Evolutionary conservation across 1,140 invertebrate genomes (phyloP), one percentile per base, ranked within the genome.

Genomic region (Heliconius congener): DNA sequence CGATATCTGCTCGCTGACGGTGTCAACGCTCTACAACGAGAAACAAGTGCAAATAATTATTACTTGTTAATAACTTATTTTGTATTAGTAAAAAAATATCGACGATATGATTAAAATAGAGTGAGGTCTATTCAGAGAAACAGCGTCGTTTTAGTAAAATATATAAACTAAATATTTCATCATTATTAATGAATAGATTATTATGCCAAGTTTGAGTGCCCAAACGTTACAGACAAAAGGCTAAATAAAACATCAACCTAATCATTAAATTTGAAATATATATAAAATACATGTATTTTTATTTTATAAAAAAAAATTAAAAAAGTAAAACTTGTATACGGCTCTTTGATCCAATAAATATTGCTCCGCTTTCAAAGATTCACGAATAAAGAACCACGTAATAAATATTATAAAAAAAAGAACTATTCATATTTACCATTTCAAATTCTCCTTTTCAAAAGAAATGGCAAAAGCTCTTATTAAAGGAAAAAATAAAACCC

Each of bases 41-140:
- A 50, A 70, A 79, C 76, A 79, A 72, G 74, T 73, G 74, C 37
- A 76, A 76, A 79, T 79, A 79, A 76, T 76, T 76, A 72, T 73
- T 66, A 66, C 60, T 23, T 66, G 3, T n/a, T 66, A 66, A 66
- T 66, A n/a, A 66, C 13, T 66, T 66, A 60, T 66, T 66, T 66
- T 27, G 27, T 66, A 5, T 30, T 30, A 5, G 60, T 66, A 66
- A 11, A 66, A 13, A 66, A 66, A 11, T 13, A 30, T 30, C 0
- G 27, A 27, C 9, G 8, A 27, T 23, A 11, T 8, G n/a, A 57
- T 9, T n/a, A 23, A 23, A 23, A 27, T 60, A 23, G n/a, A 9
- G 19, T 11, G n/a, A 57, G 2, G 3, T 42, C 3, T 46, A 46
- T 46, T 4, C 42, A 46, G 13, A 46, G 42, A 46, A 16, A 46